Evolutionary conservation across 2,888 invertebrate genomes (phyloP).

Genomic region (Phyto melanocephala): DNA sequence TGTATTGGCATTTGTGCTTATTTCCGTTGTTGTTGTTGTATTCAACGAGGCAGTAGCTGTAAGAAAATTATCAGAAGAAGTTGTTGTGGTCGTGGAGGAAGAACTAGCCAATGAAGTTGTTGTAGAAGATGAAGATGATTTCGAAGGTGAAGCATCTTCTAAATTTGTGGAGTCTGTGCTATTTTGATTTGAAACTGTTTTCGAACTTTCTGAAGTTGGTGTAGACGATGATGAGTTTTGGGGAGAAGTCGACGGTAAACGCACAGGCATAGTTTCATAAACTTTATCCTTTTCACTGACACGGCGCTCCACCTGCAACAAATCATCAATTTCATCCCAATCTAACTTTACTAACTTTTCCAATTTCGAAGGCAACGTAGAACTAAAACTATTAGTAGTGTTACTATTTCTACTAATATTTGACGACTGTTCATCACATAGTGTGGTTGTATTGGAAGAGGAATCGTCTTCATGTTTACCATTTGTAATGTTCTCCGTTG

Average conservation of each 20-base stretch:
- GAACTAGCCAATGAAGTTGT: constrained; percentile 65
- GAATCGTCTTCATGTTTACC: constrained; percentile 69
- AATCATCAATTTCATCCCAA: constrained; percentile 86
- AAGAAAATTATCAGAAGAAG: constrained; percentile 75
- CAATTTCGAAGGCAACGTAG: constrained; percentile 84
- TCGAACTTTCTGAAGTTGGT: constrained; percentile 69
- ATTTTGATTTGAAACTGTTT: constrained; percentile 71
- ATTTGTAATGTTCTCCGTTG: constrained; percentile 63
- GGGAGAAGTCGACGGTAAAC: constrained; percentile 81
- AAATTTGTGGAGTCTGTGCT: constrained; percentile 69
- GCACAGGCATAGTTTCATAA: constrained; percentile 85
- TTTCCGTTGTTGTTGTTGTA: constrained; percentile 66
- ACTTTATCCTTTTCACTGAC: constrained; percentile 83
- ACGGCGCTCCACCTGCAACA: constrained; percentile 84
- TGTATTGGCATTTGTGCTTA: constrained; percentile 66
- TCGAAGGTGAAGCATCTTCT: constrained; percentile 59
- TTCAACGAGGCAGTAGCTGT: constrained; percentile 72
- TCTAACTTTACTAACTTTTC: constrained; percentile 82
- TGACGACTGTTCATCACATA: constrained; percentile 66
- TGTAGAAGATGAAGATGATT: constrained; percentile 65
- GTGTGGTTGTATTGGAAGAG: constrained; percentile 72
- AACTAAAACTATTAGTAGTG: constrained; percentile 73
- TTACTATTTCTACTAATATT: constrained; percentile 67
- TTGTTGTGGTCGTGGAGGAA: constrained; percentile 67
- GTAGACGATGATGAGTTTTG: constrained; percentile 78